Evolutionary conservation across 2,113 vertebrate genomes (phyloP).

Genomic region (Pseudopipra pipra): DNA sequence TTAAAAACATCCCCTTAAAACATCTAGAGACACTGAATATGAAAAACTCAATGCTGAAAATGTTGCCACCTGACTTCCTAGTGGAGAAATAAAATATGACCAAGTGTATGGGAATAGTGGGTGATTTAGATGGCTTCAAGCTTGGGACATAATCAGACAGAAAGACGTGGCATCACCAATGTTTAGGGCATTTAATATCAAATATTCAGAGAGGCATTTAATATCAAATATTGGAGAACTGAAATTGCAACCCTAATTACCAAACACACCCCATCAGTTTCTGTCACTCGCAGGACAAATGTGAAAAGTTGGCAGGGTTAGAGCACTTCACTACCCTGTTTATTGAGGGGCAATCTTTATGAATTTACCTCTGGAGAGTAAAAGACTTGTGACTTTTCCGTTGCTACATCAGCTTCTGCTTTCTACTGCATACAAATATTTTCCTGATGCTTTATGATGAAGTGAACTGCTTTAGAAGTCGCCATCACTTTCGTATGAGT

Average conservation of each 20-base stretch:
- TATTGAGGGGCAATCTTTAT: background rate
- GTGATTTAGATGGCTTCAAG: background rate
- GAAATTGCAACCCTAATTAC: slow-evolving; percentile 13
- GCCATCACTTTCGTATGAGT: background rate
- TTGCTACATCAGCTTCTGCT: background rate
- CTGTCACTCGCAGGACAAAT: background rate
- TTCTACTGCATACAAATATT: background rate
- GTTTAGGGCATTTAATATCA: background rate
- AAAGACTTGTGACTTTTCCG: background rate
- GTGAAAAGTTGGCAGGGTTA: background rate
- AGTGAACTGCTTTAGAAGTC: background rate
- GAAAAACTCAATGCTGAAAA: background rate
- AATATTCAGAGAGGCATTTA: no score
- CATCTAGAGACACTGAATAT: background rate
- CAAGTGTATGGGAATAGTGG: background rate
- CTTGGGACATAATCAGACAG: background rate
- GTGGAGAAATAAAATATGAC: background rate
- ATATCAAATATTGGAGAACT: background rate
- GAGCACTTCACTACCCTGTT: background rate
- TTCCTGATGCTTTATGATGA: background rate
- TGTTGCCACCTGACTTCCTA: background rate
- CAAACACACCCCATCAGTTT: background rate
- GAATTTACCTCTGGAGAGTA: background rate
- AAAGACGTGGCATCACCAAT: background rate
- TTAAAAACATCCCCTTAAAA: background rate